Conservation (phyloP, 2,113 vertebrate species). For the Trogon surrucura region DNA sequence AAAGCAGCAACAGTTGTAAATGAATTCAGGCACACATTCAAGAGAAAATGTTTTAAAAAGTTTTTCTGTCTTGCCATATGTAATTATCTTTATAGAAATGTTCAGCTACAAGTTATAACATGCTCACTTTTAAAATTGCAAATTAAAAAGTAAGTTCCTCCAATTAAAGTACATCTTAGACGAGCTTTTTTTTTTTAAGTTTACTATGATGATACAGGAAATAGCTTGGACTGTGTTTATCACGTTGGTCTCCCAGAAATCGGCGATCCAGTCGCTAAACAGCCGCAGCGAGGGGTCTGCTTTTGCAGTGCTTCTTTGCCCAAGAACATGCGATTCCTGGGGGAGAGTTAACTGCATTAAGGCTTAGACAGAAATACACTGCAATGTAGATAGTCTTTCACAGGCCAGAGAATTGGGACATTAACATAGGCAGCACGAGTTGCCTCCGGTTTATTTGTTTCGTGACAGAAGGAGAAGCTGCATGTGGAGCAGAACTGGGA, state of each 20-base stretch:
- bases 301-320: conserved; percentile 8
- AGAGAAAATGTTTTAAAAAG: conserved; percentile 74
- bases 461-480: not conserved
- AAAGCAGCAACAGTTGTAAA: conserved; percentile 86
- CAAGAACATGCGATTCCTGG: not conserved
- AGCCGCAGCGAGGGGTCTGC: not conserved
- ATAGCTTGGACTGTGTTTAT: not conserved
- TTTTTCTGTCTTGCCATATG: conserved; percentile 78
- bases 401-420: not conserved
- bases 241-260: conserved; percentile 3
- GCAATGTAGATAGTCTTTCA: not conserved
- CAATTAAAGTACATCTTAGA: conserved; percentile 24
- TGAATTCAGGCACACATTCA: conserved; percentile 82
- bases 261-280: not conserved
- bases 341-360: not conserved
- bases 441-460: conserved; percentile 37
- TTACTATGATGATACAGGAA: not conserved
- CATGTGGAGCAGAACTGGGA: not conserved
- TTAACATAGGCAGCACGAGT: not conserved
- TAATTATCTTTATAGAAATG: conserved; percentile 80
- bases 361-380: conserved; percentile 8
- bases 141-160: conserved; percentile 48
- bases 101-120: conserved; percentile 68
- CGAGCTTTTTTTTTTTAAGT: not conserved
- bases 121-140: conserved; percentile 66